Evolutionary conservation across 1,140 invertebrate species (phyloP).

Genomic region (Eumeta japonica): DNA sequence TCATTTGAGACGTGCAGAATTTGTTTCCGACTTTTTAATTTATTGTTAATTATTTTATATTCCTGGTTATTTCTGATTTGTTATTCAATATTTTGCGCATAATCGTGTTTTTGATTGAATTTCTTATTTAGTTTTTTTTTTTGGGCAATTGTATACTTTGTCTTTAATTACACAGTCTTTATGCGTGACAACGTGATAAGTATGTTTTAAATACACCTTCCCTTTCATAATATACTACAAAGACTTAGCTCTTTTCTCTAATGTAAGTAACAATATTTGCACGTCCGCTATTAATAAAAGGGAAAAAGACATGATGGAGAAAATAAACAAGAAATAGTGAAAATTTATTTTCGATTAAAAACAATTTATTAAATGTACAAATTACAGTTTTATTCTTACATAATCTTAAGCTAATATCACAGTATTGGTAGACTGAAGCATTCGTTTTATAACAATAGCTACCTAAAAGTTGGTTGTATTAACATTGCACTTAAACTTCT

Average conservation of each 20-base stretch:
- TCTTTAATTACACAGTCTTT: background rate
- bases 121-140: background rate
- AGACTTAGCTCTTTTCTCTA: background rate
- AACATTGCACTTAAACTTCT: background rate
- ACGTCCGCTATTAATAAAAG: background rate
- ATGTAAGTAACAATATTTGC: too few relatives aligned
- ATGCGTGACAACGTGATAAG: background rate
- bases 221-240: background rate
- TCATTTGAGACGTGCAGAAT: too few relatives aligned
- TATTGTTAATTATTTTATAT: too few relatives aligned
- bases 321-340: too few relatives aligned
- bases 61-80: background rate
- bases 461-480: slow-evolving; percentile 1
- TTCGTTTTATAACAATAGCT: too few relatives aligned
- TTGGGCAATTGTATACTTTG: background rate
- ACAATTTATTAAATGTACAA: background rate
- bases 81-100: background rate
- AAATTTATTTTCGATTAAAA: background rate
- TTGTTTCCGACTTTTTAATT: too few relatives aligned
- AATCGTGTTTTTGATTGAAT: background rate
- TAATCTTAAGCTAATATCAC: too few relatives aligned
- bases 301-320: too few relatives aligned
- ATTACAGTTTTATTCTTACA: slow-evolving; percentile 1
- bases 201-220: background rate
- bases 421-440: too few relatives aligned